phyloP scores from a whole-genome alignment of 2,113 vertebrate genomes.

The Recurvirostra avosetta region DNA sequence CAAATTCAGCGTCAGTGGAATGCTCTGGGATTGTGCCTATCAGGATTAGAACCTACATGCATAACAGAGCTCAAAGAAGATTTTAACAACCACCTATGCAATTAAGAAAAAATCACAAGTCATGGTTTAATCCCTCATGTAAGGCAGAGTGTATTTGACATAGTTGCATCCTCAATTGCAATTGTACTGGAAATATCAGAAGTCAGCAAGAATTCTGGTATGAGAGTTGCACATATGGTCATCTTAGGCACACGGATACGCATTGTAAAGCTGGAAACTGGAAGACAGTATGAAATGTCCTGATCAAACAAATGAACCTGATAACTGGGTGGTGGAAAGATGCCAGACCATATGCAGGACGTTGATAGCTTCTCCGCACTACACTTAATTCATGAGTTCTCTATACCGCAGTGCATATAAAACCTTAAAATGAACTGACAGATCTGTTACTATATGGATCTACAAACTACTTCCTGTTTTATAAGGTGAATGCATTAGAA shows the following conservation, averaged over 20 bases:
- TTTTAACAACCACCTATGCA: background rate
- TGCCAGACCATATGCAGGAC: slow-evolving; percentile 32
- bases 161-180: background rate
- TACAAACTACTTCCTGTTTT: background rate
- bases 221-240: slow-evolving; percentile 38
- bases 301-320: slow-evolving; percentile 19
- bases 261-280: background rate
- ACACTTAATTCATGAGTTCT: background rate
- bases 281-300: background rate
- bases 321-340: slow-evolving; percentile 27
- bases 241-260: background rate
- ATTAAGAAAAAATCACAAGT: background rate
- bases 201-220: slow-evolving; percentile 21
- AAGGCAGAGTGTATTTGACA: background rate
- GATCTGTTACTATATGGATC: background rate
- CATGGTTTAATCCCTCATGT: background rate
- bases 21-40: background rate
- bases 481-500: background rate
- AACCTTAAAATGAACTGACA: background rate
- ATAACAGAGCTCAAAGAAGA: background rate
- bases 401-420: background rate
- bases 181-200: background rate
- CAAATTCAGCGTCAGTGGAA: background rate
- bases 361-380: background rate
- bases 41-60: background rate